A percentile compares a stretch with the other conserved stretches of the same genome.
Evolutionary conservation across 2,113 vertebrate genomes (phyloP).

Genomic region (Platichthys flesus): DNA sequence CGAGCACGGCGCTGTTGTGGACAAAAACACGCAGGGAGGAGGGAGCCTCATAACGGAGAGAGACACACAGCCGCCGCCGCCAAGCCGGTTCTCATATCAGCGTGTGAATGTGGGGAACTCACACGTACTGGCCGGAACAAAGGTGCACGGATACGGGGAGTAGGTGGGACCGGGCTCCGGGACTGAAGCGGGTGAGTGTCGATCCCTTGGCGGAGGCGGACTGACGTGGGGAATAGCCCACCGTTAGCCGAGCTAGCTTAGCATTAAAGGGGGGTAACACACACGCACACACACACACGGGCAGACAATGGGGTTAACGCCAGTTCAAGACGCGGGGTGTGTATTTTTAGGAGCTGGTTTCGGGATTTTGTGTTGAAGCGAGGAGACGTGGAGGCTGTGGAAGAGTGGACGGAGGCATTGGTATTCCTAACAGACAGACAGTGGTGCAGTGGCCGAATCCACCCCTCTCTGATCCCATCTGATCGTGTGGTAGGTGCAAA

Average conservation of each 20-base stretch:
- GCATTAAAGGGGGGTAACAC: conserved; percentile 66
- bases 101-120: background rate
- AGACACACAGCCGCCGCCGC: conserved; percentile 21
- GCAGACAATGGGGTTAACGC: conserved; percentile 74
- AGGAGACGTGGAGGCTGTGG: background rate
- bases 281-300: conserved; percentile 21
- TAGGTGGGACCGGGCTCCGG: conserved; percentile 55
- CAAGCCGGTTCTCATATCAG: conserved; percentile 43
- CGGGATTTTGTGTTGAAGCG: background rate
- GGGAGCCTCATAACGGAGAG: conserved; percentile 43
- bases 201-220: conserved; percentile 55
- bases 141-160: conserved; percentile 28
- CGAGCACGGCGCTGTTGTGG: conserved; percentile 80
- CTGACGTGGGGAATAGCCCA: conserved; percentile 66
- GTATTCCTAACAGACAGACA: conserved; percentile 73
- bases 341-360: conserved; percentile 8
- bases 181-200: conserved; percentile 71
- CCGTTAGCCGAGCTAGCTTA: conserved; percentile 76
- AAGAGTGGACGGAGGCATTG: conserved; percentile 67
- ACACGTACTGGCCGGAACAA: conserved; percentile 4
- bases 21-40: conserved; percentile 60
- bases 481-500: conserved; percentile 59
- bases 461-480: conserved; percentile 45
- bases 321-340: conserved; percentile 10
- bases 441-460: conserved; percentile 79